Evolutionary conservation across 2,113 vertebrate species (phyloP), one percentile per base, ranked within the genome.

Genomic region (Prionailurus viverrinus): DNA sequence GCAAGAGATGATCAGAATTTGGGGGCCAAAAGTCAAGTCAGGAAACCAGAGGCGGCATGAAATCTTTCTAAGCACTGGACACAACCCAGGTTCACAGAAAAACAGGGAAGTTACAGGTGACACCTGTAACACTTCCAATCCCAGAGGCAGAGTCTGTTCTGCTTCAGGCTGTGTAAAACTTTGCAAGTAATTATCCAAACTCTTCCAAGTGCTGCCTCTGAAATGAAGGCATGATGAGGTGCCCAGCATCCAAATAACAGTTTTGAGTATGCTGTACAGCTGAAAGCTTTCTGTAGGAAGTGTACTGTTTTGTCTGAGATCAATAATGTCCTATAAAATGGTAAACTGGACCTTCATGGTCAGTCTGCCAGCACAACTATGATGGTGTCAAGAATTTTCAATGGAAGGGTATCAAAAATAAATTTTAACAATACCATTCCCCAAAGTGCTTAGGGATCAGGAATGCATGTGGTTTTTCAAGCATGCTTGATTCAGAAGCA

Each of bases 181-280:
- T 10, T 94, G 25, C 63, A 97, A 86, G 15, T 48, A 83, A 51
- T 81, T 82, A 71, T n/a, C 1, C 45, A 89, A 88, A 74, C 4
- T 91, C 45, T 61, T 78, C 58, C n/a, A 94, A 84, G 14, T 89
- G 51, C 36, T 89, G 91, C 29, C 58, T 63, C 29, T 97, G 69
- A 95, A 74, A 90, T 41, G 19, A 95, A 91, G 29, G 76, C n/a
- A 76, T 45, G 29, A 55, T 69, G 12, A 79, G 63, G 65, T 48
- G 11, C 48, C 16, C 21, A 48, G 55, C 5, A 18, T 74, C 68
- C 18, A 58, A 96, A 81, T 6, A 73, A 15, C 45, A 68, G 5
- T 93, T 90, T n/a, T 94, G 48, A 78, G 8, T n/a, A 76, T 41
- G 58, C 55, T 58, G 4, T n/a, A 39, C 7, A 84, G 63, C 5